Evolutionary conservation across 2,113 vertebrate genomes (phyloP).

Genomic region (Pyrgilauda ruficollis): DNA sequence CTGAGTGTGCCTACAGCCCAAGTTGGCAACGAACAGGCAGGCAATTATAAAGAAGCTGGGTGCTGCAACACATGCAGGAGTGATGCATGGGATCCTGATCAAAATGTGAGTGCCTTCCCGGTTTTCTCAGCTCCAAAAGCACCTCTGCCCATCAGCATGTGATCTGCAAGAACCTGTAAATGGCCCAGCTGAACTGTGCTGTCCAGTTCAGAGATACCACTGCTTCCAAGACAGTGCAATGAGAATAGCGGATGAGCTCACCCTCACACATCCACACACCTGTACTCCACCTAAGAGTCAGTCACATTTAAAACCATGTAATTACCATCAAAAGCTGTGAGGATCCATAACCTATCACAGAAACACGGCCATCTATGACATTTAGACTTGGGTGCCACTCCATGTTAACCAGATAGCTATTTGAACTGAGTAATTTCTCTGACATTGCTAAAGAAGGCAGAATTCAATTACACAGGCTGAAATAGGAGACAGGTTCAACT

Average conservation of each 20-base stretch:
- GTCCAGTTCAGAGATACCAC: background rate
- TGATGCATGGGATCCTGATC: background rate
- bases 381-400: background rate
- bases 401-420: background rate
- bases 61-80: accelerated
- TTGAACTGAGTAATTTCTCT: background rate
- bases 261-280: background rate
- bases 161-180: background rate
- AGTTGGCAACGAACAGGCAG: background rate
- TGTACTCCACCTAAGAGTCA: background rate
- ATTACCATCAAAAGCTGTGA: background rate
- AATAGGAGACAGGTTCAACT: slow-evolving; percentile 15
- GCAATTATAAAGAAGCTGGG: background rate
- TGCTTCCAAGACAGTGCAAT: background rate
- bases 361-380: background rate
- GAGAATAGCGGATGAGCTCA: background rate
- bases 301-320: background rate
- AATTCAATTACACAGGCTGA: slow-evolving; percentile 22
- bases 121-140: background rate
- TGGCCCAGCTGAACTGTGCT: background rate
- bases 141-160: background rate
- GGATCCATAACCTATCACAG: background rate
- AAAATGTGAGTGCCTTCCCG: background rate
- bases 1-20: background rate
- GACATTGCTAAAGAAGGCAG: background rate